phyloP scores from a whole-genome alignment of 2,888 invertebrate genomes.

The Zaprionus bogoriensis region DNA sequence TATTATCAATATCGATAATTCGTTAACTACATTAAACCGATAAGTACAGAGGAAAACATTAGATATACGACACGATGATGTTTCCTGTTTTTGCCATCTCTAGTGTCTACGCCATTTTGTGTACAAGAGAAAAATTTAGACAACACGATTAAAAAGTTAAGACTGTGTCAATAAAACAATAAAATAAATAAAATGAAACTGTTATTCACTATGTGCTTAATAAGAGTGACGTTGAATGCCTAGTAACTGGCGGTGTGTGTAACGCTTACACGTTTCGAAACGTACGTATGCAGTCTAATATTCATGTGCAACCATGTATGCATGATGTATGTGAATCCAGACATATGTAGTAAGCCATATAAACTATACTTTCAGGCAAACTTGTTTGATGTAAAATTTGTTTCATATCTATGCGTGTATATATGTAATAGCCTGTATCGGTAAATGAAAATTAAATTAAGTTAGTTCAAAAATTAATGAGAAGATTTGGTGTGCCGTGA shows the following conservation, averaged over 20 bases:
- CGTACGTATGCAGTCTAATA: slow-evolving; percentile 9
- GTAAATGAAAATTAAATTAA: too few species aligned
- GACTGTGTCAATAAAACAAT: slow-evolving; percentile 7
- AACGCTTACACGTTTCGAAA: not conserved
- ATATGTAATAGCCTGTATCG: not conserved
- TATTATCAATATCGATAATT: too few species aligned
- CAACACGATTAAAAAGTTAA: slow-evolving; percentile 23
- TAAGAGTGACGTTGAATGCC: not conserved
- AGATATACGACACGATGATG: not conserved
- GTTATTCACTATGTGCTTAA: not conserved
- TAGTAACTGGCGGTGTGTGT: not conserved
- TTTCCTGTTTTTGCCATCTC: slow-evolving; percentile 23
- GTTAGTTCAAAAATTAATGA: too few species aligned
- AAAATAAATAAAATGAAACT: not conserved
- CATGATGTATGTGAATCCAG: slow-evolving; percentile 12
- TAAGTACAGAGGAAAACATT: too few species aligned
- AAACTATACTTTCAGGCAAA: slow-evolving; percentile 32
- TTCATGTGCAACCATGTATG: slow-evolving; percentile 11
- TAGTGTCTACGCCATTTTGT: slow-evolving; percentile 60
- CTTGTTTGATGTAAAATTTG: slow-evolving; percentile 46
- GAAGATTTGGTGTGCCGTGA: too few species aligned
- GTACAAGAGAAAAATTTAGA: slow-evolving; percentile 56
- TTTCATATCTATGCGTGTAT: slow-evolving; percentile 7
- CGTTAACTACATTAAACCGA: too few species aligned
- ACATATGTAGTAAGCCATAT: not conserved